Evolutionary conservation across 2,888 invertebrate species (phyloP).

Genomic region (Ichneumoninae sp.): DNA sequence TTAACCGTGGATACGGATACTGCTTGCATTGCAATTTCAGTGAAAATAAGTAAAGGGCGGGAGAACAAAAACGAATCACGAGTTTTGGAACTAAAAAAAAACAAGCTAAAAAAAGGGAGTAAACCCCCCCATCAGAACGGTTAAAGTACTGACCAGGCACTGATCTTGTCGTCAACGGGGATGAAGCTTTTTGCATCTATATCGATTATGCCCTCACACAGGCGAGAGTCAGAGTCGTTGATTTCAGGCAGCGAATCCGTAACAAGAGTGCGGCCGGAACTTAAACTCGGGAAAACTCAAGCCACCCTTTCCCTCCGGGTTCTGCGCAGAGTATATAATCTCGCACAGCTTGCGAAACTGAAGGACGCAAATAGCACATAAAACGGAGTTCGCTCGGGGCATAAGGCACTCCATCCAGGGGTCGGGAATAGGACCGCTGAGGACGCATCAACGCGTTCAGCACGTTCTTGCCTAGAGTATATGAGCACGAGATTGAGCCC

Average conservation of each 20-base stretch:
- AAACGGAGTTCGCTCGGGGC: conserved; percentile 52
- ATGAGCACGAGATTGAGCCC: conserved; percentile 44
- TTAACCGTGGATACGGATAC: neutral
- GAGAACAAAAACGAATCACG: neutral
- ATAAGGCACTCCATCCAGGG: conserved; percentile 48
- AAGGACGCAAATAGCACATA: conserved; percentile 32
- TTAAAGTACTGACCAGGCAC: neutral
- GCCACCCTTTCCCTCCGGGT: neutral
- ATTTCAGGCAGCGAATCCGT: neutral
- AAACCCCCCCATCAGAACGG: too few relatives aligned
- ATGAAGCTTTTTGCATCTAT: neutral
- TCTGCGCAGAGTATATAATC: neutral
- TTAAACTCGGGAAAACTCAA: neutral
- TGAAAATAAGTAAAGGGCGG: neutral
- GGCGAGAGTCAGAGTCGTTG: neutral
- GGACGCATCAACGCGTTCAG: conserved; percentile 37
- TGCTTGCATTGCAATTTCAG: conserved; percentile 20
- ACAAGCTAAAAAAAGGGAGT: neutral
- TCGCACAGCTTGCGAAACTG: conserved; percentile 11
- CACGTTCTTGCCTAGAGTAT: conserved; percentile 33
- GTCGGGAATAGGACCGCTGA: conserved; percentile 14
- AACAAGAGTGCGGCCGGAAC: neutral
- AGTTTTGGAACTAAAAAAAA: neutral
- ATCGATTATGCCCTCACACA: neutral
- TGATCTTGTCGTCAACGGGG: neutral